These are phyloP conservation scores for Bombyx mori DNA, from an alignment of 1,140 invertebrate genomes.

Conservation along the genomic window ASM3026992v2 NC_085111.1:12923001-12923500, in stretches of 20 bases:
- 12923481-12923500: constrained; percentile 19
- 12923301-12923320: constrained; percentile 41
- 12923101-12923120: constrained; percentile 46
- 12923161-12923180: constrained; percentile 43
- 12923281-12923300: constrained; percentile 21
- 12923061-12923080: constrained; percentile 24
- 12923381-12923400: background rate
- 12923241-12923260: constrained; percentile 33
- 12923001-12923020: constrained; percentile 21
- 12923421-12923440: constrained; percentile 3
- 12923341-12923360: constrained; percentile 29
- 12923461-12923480: constrained; percentile 34
- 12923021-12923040: constrained; percentile 20
- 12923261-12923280: constrained; percentile 40
- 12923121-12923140: constrained; percentile 41
- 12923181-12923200: constrained; percentile 38
- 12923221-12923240: constrained; percentile 17
- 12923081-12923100: constrained; percentile 32
- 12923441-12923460: constrained; percentile 36
- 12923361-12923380: constrained; percentile 42
- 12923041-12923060: constrained; percentile 48
- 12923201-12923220: constrained; percentile 45
- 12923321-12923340: constrained; percentile 37
- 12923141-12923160: constrained; percentile 41
- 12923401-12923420: constrained; percentile 1